These are phyloP conservation scores for Stenopsyche tienmushanensis DNA, from an alignment of 1,140 invertebrate genomes.

Conservation along the genomic window DNA sequence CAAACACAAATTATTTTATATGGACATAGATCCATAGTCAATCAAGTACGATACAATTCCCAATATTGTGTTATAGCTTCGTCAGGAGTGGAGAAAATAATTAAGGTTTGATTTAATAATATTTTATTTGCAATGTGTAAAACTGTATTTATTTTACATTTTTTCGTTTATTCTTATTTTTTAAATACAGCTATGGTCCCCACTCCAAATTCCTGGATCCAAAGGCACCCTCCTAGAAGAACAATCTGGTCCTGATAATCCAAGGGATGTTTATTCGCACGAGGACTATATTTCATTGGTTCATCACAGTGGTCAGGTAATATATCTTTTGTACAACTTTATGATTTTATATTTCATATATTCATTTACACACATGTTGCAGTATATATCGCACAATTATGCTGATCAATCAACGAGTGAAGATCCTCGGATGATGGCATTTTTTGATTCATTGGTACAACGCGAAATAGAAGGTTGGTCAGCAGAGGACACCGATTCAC, in stretches of 20 bases:
- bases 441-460: slow-evolving; percentile 92
- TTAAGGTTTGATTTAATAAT: slow-evolving; percentile 65
- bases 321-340: slow-evolving; percentile 19
- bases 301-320: slow-evolving; percentile 70
- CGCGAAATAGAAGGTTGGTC: slow-evolving; percentile 80
- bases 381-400: slow-evolving; percentile 77
- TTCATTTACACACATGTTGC: slow-evolving; percentile 35
- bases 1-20: slow-evolving; percentile 79
- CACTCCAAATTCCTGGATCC: slow-evolving; percentile 65
- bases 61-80: slow-evolving; percentile 84
- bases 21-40: slow-evolving; percentile 93
- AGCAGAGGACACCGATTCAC: slow-evolving; percentile 56
- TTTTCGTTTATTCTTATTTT: slow-evolving; percentile 1
- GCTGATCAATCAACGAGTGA: slow-evolving; percentile 83
- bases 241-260: slow-evolving; percentile 62
- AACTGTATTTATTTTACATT: slow-evolving; percentile 4
- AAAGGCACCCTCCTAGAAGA: slow-evolving; percentile 58
- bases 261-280: slow-evolving; percentile 78
- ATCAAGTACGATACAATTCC: slow-evolving; percentile 90
- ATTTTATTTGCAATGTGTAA: not conserved
- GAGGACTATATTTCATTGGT: slow-evolving; percentile 85
- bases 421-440: slow-evolving; percentile 94
- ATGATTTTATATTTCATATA: not conserved
- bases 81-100: slow-evolving; percentile 93
- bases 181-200: slow-evolving; percentile 71